Evolutionary conservation across 2,113 vertebrate genomes (phyloP).

Genomic region (Paramisgurnus dabryanus): DNA sequence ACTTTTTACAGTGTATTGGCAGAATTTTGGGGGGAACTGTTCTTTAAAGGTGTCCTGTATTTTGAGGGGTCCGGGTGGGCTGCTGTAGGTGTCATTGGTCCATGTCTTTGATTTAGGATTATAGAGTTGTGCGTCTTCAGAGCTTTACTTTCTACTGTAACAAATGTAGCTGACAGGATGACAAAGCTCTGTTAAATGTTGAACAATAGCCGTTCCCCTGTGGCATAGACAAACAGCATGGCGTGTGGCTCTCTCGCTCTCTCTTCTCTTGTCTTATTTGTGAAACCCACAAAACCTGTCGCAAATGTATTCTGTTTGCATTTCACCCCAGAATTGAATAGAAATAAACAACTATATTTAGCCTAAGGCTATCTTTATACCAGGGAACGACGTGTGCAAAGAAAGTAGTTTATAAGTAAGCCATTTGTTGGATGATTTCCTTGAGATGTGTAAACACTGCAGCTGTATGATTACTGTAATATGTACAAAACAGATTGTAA

Average conservation of each 20-base stretch:
- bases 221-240: not conserved
- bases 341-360: not conserved
- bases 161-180: slow-evolving; percentile 49
- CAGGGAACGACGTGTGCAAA: no score
- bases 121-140: slow-evolving; percentile 23
- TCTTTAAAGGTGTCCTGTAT: not conserved
- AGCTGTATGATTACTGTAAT: no score
- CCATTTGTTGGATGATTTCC: no score
- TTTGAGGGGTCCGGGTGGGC: not conserved
- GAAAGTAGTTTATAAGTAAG: no score
- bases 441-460: no score
- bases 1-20: no score
- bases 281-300: not conserved
- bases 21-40: no score
- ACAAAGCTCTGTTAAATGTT: slow-evolving; percentile 46
- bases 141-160: slow-evolving; percentile 38
- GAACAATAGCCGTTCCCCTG: slow-evolving; percentile 42
- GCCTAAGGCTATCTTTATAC: no score
- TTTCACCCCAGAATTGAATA: not conserved
- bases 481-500: no score
- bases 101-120: slow-evolving; percentile 45
- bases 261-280: not conserved
- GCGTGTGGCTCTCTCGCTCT: slow-evolving; percentile 24
- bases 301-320: not conserved
- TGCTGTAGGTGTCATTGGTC: slow-evolving; percentile 18